phyloP scores from a whole-genome alignment of 2,113 vertebrate species.

The Diadophis punctatus region DNA sequence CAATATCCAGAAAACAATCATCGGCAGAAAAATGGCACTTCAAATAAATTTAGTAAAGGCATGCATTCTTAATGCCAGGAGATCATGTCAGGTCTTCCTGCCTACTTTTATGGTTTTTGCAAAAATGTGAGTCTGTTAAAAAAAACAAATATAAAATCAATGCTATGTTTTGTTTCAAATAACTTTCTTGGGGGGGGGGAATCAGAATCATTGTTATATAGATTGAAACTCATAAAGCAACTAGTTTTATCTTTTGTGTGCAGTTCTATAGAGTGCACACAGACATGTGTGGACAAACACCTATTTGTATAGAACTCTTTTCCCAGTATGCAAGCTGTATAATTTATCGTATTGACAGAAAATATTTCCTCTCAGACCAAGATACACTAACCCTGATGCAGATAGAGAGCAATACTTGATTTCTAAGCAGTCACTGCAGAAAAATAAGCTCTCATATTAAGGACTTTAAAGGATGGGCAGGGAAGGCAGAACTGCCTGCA shows the following conservation, averaged over 20 bases:
- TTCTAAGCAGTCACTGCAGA: neutral
- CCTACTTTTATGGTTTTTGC: slow-evolving; percentile 11
- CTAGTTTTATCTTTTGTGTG: neutral
- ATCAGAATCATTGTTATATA: neutral
- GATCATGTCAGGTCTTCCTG: neutral
- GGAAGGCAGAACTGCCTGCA: neutral
- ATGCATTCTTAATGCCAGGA: slow-evolving; percentile 11
- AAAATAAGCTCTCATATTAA: neutral
- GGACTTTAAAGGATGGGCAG: neutral
- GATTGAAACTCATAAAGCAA: neutral
- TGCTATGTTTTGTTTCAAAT: neutral
- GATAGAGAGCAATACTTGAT: neutral
- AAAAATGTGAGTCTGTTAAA: slow-evolving; percentile 13
- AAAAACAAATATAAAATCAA: neutral
- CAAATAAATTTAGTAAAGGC: slow-evolving; percentile 1
- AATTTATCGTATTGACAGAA: neutral
- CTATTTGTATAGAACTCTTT: neutral
- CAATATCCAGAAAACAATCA: slow-evolving; percentile 1
- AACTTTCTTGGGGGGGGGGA: neutral
- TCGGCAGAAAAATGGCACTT: slow-evolving; percentile 30
- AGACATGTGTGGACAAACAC: neutral
- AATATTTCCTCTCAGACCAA: neutral
- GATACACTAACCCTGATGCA: neutral
- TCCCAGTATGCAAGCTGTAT: neutral
- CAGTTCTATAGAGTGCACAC: neutral